These are phyloP conservation scores for Caenorhabditis doughertyi DNA, from an alignment of 2,888 invertebrate genomes.

Conservation along the genomic window DNA sequence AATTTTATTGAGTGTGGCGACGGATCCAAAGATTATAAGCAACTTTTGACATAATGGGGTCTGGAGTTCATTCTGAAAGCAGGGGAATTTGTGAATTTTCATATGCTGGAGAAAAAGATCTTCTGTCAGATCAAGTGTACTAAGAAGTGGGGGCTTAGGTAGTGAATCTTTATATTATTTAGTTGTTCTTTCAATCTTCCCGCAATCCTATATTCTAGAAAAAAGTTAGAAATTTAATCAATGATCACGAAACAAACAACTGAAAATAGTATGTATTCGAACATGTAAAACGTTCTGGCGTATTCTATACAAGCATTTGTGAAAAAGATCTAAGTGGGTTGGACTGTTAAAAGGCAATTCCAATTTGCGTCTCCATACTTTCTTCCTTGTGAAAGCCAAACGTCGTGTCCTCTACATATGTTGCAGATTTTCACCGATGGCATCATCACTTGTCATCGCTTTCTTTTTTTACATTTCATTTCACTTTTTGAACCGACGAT, in stretches of 20 bases:
- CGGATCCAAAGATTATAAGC: conserved; percentile 14
- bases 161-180: no score
- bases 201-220: no score
- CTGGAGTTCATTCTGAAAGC: no score
- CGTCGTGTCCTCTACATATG: conserved; percentile 18
- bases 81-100: no score
- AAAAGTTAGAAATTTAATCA: no score
- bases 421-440: conserved; percentile 38
- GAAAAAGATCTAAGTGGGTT: conserved; percentile 1
- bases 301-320: neutral
- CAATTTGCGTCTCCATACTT: conserved; percentile 26
- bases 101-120: no score
- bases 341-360: conserved; percentile 12
- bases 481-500: conserved; percentile 27
- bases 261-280: no score
- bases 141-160: no score
- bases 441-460: conserved; percentile 32
- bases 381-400: conserved; percentile 4
- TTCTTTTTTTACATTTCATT: conserved; percentile 9
- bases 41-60: neutral
- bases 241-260: no score
- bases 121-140: no score
- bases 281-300: neutral
- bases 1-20: conserved; percentile 44
- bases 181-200: no score